These are phyloP conservation scores for Nomada flava DNA, from an alignment of 2,888 invertebrate genomes.

Conservation along the genomic window DNA sequence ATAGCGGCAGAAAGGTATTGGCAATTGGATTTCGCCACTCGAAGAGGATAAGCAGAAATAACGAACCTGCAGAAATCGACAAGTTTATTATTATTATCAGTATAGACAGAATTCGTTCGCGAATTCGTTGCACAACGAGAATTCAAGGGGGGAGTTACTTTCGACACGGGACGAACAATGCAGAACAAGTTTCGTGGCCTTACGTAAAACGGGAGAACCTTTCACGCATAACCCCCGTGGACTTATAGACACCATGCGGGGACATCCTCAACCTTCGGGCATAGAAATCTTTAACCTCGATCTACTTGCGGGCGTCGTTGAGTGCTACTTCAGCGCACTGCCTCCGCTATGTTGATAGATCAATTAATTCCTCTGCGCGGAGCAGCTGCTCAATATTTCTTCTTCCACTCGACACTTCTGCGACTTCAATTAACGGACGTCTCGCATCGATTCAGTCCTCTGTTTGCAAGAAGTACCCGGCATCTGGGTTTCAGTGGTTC, in stretches of 20 bases:
- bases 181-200: conserved; percentile 47
- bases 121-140: not conserved
- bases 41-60: too few species aligned
- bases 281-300: conserved; percentile 82
- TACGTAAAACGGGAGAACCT: conserved; percentile 51
- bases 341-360: not conserved
- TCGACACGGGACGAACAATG: conserved; percentile 25
- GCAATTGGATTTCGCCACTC: too few species aligned
- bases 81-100: too few species aligned
- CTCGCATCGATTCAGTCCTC: too few species aligned
- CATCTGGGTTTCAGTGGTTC: too few species aligned
- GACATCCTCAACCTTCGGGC: conserved; percentile 81
- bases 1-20: too few species aligned
- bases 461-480: too few species aligned
- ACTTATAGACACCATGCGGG: conserved; percentile 33
- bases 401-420: too few species aligned
- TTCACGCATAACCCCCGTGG: conserved; percentile 42
- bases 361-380: not conserved
- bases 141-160: conserved; percentile 43
- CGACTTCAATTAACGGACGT: too few species aligned
- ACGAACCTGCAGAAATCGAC: too few species aligned
- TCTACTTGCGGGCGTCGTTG: conserved; percentile 77
- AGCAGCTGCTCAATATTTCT: too few species aligned
- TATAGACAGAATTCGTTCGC: too few species aligned
- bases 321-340: conserved; percentile 58